Evolutionary conservation across 2,888 invertebrate genomes (phyloP), one percentile per base, ranked within the genome.

Genomic region (Ceramica pisi): DNA sequence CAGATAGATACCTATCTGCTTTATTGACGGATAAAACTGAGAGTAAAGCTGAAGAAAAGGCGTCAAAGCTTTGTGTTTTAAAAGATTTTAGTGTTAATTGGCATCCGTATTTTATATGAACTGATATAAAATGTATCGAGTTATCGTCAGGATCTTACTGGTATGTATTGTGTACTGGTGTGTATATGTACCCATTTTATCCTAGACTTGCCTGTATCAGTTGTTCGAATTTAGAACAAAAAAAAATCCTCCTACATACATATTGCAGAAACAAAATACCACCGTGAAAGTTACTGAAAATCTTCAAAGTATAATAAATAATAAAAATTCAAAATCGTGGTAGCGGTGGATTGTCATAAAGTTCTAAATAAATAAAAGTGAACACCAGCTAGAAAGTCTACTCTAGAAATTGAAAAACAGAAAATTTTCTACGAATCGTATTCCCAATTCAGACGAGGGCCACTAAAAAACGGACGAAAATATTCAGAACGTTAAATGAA

Each of bases 401-500:
- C 41, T 21, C 26, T 7, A 8, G 35, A 44, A 66, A 66, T 35
- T 48, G 31, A 53, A 56, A 76, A 50, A 66, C 19, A 50, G 8
- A 51, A 46, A 3, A 51, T 65, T 31, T 66, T 65, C 31, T n/a
- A 55, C 9, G 35, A 71, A 64, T 21, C 23, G n/a, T 51, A 63
- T 60, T 55, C 50, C 53, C 64, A 73, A 77, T 74, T 63, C 57
- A 56, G 61, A 63, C 23, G 44, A 63, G 65, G 60, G 60, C 57
- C 14, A 62, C 67, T 86, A 89, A 92, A 90, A 91, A 91, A 90
- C 77, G 68, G 81, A 85, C 73, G 75, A 82, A 79, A 89, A 88
- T 87, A 92, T 92, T 90, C 86, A 82, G 73, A 86, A 89, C 87
- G 90, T 91, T 91, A 92, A 93, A 94, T 91, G 88, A 92, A 92